A percentile compares a stretch with the other conserved stretches of the same genome.
Evolutionary conservation across 2,113 vertebrate species (phyloP).

Genomic region (Drymodes brunneopygia): DNA sequence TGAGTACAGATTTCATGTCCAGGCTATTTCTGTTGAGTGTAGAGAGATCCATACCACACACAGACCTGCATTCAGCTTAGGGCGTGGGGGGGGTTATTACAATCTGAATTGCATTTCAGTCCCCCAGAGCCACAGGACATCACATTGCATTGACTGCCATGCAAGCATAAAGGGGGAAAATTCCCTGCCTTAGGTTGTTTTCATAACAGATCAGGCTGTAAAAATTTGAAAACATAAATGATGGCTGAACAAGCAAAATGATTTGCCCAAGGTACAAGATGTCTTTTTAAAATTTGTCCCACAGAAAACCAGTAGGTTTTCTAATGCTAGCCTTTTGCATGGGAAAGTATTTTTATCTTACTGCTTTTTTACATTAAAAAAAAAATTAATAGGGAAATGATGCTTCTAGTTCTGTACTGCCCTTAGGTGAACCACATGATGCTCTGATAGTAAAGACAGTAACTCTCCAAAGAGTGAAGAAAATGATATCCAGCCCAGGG

Average conservation of each 20-base stretch:
- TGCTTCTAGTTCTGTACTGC: background rate
- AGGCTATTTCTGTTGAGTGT: background rate
- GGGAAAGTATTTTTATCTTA: background rate
- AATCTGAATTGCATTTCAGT: background rate
- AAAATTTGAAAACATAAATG: background rate
- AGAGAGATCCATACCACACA: background rate
- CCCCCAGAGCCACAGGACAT: background rate
- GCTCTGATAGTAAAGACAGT: background rate
- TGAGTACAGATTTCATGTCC: background rate
- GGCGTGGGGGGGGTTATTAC: background rate
- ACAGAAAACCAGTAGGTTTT: background rate
- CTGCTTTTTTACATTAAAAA: background rate
- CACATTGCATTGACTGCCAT: background rate
- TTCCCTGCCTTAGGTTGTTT: background rate
- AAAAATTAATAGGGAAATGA: background rate
- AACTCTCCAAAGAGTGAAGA: background rate
- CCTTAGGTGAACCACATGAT: background rate
- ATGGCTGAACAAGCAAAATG: background rate
- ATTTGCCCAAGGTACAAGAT: background rate
- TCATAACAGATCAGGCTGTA: background rate
- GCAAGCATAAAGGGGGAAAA: background rate
- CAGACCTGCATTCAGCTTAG: background rate
- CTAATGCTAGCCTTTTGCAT: background rate
- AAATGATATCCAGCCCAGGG: background rate
- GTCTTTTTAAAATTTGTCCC: background rate